Base-by-base conservation (phyloP, 2,888 invertebrate species). In the Drosophila neutralis region DNA sequence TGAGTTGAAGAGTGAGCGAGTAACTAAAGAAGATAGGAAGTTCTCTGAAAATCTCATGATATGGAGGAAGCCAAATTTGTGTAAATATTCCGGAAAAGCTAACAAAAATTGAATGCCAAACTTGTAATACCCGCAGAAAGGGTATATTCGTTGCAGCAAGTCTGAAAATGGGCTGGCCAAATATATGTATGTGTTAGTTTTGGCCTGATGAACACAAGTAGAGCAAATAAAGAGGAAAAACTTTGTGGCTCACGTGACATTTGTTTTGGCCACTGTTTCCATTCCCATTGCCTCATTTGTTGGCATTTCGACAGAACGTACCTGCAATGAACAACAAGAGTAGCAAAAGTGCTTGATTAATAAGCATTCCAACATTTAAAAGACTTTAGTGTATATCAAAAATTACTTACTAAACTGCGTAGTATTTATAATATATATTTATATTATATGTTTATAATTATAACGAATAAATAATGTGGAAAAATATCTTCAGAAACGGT, bases 161-260 rank as follows among this genome's bases (percentile, higher is more conserved):
- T 40, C 29, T 40, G 24, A 13, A 31, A 61, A 71, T 35, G 36
- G 49, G 42, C 45, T 62, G 54, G 58, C 61, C 67, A 73, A 67
- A 73, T 64, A 61, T 65, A 61, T 69, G 40, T 53, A 54, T 69
- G 58, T 63, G 64, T 52, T 59, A 48, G 66, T 54, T 69, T 73
- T 65, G 59, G 61, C 45, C 68, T 69, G 76, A 76, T 76, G 73
- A 76, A 42, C 70, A 59, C 42, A 45, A 38, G 21, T 18, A 38
- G 31, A 53, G 57, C 24, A 64, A 48, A 38, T 51, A 59, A 45
- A 64, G 57, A 36, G 36, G 54, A 64, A 63, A 54, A 68, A 71
- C 59, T 75, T 78, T 76, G 64, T 65, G 74, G 82, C 84, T 83
- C 82, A 84, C 84, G 84, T 84, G 84, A 83, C 76, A 86, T 84